Evolutionary conservation across 23 tunicate species (phyloP).

Genomic region (Styela plicata): DNA sequence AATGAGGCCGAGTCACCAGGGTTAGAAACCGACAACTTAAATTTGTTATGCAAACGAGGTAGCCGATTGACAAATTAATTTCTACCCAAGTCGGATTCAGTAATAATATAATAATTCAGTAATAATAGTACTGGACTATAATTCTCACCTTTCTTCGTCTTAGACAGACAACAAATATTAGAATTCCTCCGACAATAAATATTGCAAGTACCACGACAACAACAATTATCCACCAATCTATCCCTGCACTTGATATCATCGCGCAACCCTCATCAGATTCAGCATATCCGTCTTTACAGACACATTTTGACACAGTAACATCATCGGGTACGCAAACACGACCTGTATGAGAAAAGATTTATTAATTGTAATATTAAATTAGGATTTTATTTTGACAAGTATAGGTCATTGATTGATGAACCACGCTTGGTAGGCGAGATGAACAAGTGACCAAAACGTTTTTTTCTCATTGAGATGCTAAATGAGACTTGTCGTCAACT

Average conservation of each 20-base stretch:
- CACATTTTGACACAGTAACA: constrained; percentile 7
- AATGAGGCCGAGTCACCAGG: no score
- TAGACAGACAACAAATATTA: background rate
- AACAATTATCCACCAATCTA: constrained; percentile 12
- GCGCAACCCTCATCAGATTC: constrained; percentile 6
- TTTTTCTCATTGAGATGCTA: no score
- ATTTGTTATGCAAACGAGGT: no score
- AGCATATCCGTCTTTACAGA: constrained; percentile 18
- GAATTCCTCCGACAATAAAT: background rate
- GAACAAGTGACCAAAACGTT: no score
- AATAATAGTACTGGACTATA: no score
- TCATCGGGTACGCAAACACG: constrained; percentile 2
- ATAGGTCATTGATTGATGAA: no score
- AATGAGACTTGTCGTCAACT: no score
- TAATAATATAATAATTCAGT: no score
- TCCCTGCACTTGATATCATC: constrained; percentile 5
- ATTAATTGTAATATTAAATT: background rate
- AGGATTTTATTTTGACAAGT: background rate
- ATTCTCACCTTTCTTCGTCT: constrained; percentile 18
- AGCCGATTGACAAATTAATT: no score
- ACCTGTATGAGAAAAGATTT: constrained; percentile 28
- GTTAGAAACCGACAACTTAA: no score
- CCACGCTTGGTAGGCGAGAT: no score
- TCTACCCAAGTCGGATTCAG: no score
- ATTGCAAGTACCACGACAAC: background rate